Evolutionary conservation across 2,113 vertebrate species (phyloP).

Genomic region (Pluvialis apricaria): DNA sequence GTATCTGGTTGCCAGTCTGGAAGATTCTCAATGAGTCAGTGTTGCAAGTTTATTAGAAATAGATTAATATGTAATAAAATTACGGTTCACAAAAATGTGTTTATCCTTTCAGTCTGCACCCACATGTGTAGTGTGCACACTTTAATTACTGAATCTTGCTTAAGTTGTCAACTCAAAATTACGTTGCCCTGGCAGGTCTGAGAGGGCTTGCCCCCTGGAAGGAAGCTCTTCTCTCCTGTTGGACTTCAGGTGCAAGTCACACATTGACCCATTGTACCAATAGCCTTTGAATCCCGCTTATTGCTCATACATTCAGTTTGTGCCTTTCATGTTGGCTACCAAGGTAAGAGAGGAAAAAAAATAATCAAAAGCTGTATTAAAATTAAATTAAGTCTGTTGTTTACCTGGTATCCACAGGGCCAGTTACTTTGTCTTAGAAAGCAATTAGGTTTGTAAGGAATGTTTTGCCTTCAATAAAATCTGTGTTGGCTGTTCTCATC

Average conservation of each 20-base stretch:
- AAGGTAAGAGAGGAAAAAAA: not conserved
- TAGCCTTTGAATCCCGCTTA: not conserved
- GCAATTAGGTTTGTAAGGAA: not conserved
- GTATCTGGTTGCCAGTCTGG: not conserved
- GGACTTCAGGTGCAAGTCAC: not conserved
- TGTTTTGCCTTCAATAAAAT: not conserved
- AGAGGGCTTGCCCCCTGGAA: not conserved
- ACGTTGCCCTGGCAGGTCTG: fast-evolving
- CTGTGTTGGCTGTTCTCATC: not conserved
- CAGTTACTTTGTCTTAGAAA: not conserved
- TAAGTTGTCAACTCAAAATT: not conserved
- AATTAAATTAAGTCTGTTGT: not conserved
- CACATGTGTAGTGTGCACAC: not conserved
- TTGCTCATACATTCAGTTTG: not conserved
- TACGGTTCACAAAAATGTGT: not conserved
- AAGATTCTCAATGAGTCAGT: not conserved
- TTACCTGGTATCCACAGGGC: not conserved
- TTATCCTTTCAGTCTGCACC: not conserved
- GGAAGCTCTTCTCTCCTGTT: not conserved
- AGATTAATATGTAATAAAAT: not conserved
- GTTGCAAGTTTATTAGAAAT: not conserved
- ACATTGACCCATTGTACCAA: not conserved
- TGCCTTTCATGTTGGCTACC: not conserved
- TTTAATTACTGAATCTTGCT: not conserved
- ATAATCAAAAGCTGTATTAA: not conserved